Percentiles rank a stretch among this genome's conserved stretches.
These are phyloP conservation scores for Sus cebifrons DNA, from an alignment of 2,797 vertebrate species.

Conservation along the genomic window DNA sequence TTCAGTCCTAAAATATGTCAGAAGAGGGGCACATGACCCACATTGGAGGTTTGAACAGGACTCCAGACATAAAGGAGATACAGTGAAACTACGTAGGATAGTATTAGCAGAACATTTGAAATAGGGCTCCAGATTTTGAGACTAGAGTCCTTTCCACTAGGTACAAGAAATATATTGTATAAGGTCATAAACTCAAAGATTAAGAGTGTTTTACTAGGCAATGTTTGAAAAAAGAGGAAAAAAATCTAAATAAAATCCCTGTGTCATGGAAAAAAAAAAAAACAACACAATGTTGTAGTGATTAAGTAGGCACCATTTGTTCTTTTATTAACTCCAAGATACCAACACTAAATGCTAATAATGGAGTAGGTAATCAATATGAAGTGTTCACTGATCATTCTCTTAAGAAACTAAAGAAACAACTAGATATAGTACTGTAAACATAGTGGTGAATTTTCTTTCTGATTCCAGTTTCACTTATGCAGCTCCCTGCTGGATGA, in stretches of 20 bases:
- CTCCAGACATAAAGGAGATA: background rate
- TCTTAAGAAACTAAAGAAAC: background rate
- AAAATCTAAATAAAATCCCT: too few species aligned
- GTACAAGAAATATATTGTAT: background rate
- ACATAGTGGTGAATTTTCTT: background rate
- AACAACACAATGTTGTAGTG: constrained; percentile 1
- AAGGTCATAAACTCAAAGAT: constrained; percentile 22
- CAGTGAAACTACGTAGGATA: background rate
- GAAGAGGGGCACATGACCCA: background rate
- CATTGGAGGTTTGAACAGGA: background rate
- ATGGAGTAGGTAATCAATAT: background rate
- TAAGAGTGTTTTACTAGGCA: background rate
- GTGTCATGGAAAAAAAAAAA: background rate
- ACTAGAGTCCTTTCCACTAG: background rate
- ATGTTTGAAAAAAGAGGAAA: too few species aligned
- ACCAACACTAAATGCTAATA: background rate
- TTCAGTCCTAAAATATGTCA: constrained; percentile 20
- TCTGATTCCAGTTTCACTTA: background rate
- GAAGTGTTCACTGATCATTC: background rate
- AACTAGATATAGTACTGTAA: background rate
- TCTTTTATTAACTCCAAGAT: background rate
- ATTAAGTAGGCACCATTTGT: constrained; percentile 47
- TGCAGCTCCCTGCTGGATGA: background rate
- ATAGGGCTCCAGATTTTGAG: background rate
- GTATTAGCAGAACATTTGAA: background rate